These are phyloP conservation scores for Amorpha juglandis DNA, from an alignment of 2,888 invertebrate genomes.

Conservation along the genomic window DNA sequence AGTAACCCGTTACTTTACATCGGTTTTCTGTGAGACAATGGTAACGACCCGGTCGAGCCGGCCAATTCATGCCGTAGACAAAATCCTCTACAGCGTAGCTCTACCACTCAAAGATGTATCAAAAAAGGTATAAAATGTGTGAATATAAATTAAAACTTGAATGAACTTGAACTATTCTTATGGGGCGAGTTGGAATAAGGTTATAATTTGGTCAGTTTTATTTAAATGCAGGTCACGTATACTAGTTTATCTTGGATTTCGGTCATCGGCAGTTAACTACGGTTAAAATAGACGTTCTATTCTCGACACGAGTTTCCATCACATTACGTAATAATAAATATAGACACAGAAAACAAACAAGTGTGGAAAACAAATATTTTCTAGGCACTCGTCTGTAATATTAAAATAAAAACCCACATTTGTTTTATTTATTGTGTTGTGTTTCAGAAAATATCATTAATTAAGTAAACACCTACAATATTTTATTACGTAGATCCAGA, in stretches of 20 bases:
- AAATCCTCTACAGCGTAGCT: too few species aligned
- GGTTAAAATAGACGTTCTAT: slow-evolving; percentile 30
- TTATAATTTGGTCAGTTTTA: background rate
- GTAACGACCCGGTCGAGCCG: too few species aligned
- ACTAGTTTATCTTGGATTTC: slow-evolving; percentile 5
- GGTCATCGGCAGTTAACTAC: slow-evolving; percentile 27
- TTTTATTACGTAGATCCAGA: too few species aligned
- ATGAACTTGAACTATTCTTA: background rate
- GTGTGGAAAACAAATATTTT: background rate
- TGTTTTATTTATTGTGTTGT: background rate
- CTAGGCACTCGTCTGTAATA: background rate
- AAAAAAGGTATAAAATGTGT: background rate
- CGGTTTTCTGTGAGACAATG: too few species aligned
- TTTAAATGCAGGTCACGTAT: background rate
- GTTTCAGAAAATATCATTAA: background rate
- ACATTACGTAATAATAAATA: slow-evolving; percentile 28
- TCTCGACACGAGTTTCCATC: slow-evolving; percentile 27
- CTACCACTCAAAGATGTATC: background rate
- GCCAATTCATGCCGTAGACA: too few species aligned
- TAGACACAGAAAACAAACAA: slow-evolving; percentile 22
- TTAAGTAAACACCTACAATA: too few species aligned
- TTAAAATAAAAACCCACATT: background rate
- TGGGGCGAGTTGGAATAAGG: background rate
- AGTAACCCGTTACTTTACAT: too few species aligned
- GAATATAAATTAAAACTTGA: background rate